Evolutionary conservation across 2,888 invertebrate genomes (phyloP).

Genomic region (Papilio gigon): DNA sequence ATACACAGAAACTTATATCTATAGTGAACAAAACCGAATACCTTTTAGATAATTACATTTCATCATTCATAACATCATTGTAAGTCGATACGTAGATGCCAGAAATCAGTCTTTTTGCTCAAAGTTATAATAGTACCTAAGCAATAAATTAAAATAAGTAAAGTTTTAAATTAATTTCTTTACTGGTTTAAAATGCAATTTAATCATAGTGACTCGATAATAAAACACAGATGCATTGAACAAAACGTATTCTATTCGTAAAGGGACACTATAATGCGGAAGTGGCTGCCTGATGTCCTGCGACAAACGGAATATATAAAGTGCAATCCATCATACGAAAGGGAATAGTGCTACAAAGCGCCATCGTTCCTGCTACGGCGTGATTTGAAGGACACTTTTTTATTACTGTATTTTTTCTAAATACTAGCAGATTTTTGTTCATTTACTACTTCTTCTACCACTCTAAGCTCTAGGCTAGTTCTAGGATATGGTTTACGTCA

Average conservation of each 20-base stretch:
- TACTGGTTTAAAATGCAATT: not conserved
- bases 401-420: not conserved
- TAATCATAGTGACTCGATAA: slow-evolving; percentile 28
- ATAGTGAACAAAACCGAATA: not conserved
- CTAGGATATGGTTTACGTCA: too few relatives aligned
- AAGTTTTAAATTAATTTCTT: too few relatives aligned
- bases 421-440: too few relatives aligned
- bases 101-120: too few relatives aligned
- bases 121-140: too few relatives aligned
- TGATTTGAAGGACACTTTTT: slow-evolving; percentile 1
- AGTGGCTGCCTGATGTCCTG: slow-evolving; percentile 72
- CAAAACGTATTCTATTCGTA: slow-evolving; percentile 49
- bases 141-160: too few relatives aligned
- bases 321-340: slow-evolving; percentile 69
- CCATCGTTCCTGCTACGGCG: not conserved
- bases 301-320: slow-evolving; percentile 70
- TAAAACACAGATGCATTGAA: slow-evolving; percentile 46
- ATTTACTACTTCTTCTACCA: too few relatives aligned
- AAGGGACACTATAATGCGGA: slow-evolving; percentile 62
- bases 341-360: slow-evolving; percentile 69
- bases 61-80: too few relatives aligned
- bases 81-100: not conserved
- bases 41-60: slow-evolving; percentile 15
- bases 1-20: slow-evolving; percentile 2
- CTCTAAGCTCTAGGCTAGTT: too few relatives aligned